phyloP scores from a whole-genome alignment of 2,113 vertebrate species.

The sheep (Ovis aries) region DNA sequence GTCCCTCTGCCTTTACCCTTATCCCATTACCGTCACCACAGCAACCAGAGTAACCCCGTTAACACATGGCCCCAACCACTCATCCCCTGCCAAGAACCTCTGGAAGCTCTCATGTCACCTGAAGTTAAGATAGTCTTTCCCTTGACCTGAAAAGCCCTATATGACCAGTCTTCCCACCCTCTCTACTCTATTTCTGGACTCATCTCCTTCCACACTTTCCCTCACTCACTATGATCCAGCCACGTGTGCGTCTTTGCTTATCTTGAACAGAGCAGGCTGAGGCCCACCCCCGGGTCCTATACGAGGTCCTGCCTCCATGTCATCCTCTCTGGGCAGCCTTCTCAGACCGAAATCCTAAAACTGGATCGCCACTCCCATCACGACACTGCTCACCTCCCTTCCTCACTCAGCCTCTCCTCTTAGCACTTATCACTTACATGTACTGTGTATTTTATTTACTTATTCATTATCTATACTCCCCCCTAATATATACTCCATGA shows the following conservation, averaged over 20 bases:
- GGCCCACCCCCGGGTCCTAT: background rate
- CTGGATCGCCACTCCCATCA: background rate
- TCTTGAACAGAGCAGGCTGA: background rate
- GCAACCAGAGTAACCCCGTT: background rate
- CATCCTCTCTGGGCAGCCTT: background rate
- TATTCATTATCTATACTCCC: background rate
- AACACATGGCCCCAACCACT: accelerated
- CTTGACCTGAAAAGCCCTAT: background rate
- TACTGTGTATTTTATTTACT: background rate
- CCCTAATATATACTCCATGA: background rate
- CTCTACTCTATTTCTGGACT: background rate
- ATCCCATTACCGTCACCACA: background rate
- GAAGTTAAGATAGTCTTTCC: background rate
- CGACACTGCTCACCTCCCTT: background rate
- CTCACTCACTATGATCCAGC: accelerated
- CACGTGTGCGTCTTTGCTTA: background rate
- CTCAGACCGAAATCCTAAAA: background rate
- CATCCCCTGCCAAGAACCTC: background rate
- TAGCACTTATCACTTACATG: background rate
- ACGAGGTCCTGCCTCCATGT: background rate
- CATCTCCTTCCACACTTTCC: background rate
- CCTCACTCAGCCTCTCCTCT: background rate
- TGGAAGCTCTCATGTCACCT: background rate
- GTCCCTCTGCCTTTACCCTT: background rate
- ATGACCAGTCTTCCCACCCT: background rate